Percentiles rank a stretch among this genome's conserved stretches.
Evolutionary conservation across 2,888 invertebrate species (phyloP).

Genomic region (Tetramorium bicarinatum): DNA sequence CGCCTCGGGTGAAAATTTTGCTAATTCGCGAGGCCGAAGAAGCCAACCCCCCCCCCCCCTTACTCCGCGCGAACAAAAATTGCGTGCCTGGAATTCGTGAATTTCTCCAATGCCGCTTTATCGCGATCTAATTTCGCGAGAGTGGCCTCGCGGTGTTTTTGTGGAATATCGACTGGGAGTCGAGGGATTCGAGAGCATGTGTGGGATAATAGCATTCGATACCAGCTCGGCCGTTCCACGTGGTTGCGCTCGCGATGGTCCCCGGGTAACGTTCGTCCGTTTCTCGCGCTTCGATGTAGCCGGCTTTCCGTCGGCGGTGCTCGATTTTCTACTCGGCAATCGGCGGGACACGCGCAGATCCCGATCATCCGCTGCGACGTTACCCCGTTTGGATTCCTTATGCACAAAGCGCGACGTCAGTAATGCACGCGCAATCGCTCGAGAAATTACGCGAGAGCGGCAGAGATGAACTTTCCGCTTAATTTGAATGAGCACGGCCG

Average conservation of each 20-base stretch:
- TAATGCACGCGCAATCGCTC: slow-evolving; percentile 27
- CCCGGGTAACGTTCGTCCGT: background rate
- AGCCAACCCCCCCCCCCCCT: background rate
- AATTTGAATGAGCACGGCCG: slow-evolving; percentile 65
- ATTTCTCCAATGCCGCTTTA: background rate
- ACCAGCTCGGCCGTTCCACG: background rate
- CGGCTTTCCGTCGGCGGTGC: background rate
- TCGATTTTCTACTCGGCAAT: slow-evolving; percentile 13
- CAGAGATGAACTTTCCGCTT: slow-evolving; percentile 65
- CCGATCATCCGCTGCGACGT: background rate
- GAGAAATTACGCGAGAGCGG: slow-evolving; percentile 35
- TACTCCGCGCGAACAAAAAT: background rate
- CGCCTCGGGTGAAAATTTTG: slow-evolving; percentile 27
- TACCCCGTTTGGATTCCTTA: background rate
- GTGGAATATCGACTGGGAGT: background rate
- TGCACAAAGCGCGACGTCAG: background rate
- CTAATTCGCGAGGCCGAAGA: slow-evolving; percentile 31
- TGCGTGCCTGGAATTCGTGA: background rate
- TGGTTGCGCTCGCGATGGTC: background rate
- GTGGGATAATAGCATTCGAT: background rate
- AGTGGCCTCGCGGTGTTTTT: background rate
- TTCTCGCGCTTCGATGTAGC: background rate
- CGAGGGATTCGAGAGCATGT: background rate
- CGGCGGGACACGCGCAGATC: slow-evolving; percentile 11
- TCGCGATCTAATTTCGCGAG: background rate